These are phyloP conservation scores for Agrotis puta DNA, from an alignment of 2,888 invertebrate genomes.

Conservation along the genomic window DNA sequence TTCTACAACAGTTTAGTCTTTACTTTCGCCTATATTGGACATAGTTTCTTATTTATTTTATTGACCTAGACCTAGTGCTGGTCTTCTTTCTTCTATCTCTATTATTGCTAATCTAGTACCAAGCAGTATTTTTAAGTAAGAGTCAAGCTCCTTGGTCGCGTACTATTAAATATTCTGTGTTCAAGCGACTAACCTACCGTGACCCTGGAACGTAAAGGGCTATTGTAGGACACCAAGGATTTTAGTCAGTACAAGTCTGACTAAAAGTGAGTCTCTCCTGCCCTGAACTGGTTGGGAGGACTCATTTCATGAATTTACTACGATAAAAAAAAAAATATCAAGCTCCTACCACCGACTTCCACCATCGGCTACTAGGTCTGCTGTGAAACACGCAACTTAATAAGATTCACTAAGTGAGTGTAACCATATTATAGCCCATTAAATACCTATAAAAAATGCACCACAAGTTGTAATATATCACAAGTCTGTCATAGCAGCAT, in stretches of 20 bases:
- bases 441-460: neutral
- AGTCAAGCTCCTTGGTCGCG: no score
- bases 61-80: neutral
- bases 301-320: no score
- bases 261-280: no score
- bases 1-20: neutral
- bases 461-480: slow-evolving; percentile 10
- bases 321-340: no score
- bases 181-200: no score
- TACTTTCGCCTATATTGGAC: neutral
- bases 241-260: no score
- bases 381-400: neutral
- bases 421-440: neutral
- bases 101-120: neutral
- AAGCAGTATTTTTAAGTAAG: neutral
- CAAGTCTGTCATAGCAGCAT: slow-evolving; percentile 27
- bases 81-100: neutral
- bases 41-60: neutral
- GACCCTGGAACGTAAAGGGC: no score
- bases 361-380: neutral
- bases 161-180: no score
- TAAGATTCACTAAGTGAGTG: neutral
- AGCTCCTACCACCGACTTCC: no score
- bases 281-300: no score
- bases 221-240: no score